phyloP scores from a whole-genome alignment of 2,113 vertebrate genomes.

The Nycticryphes semicollaris region DNA sequence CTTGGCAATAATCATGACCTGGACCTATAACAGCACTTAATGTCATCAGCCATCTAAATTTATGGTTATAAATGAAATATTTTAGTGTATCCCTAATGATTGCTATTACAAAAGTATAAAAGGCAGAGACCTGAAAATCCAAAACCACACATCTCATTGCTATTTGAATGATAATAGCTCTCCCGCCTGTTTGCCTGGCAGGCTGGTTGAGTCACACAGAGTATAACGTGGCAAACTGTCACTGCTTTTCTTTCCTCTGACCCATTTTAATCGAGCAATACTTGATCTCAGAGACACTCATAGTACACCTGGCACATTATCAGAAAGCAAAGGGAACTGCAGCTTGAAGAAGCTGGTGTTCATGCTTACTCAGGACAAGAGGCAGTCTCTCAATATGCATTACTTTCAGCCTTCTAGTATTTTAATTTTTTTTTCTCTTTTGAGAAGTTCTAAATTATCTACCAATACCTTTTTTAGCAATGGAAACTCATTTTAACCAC shows the following conservation, averaged over 20 bases:
- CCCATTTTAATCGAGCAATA: not conserved
- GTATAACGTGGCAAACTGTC: rapidly evolving
- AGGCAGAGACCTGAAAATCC: not conserved
- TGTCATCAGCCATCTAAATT: not conserved
- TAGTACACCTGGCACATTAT: not conserved
- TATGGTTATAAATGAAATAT: not conserved
- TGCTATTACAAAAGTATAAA: not conserved
- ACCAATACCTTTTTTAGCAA: not conserved
- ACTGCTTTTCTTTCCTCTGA: not conserved
- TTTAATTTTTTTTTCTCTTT: not conserved
- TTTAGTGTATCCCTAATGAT: not conserved
- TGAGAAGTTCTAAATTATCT: not conserved
- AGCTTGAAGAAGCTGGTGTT: not conserved
- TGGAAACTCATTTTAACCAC: not conserved
- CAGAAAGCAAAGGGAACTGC: not conserved
- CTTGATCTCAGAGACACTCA: not conserved
- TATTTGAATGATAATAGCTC: not conserved
- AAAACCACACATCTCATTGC: not conserved
- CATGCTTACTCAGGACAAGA: not conserved
- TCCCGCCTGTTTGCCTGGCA: not conserved
- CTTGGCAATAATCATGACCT: not conserved
- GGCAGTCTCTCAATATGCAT: not conserved
- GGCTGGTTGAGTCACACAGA: not conserved
- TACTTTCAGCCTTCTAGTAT: not conserved
- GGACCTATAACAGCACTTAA: not conserved